Conservation (phyloP, 2,888 invertebrate species). For the Melanchra persicariae region DNA sequence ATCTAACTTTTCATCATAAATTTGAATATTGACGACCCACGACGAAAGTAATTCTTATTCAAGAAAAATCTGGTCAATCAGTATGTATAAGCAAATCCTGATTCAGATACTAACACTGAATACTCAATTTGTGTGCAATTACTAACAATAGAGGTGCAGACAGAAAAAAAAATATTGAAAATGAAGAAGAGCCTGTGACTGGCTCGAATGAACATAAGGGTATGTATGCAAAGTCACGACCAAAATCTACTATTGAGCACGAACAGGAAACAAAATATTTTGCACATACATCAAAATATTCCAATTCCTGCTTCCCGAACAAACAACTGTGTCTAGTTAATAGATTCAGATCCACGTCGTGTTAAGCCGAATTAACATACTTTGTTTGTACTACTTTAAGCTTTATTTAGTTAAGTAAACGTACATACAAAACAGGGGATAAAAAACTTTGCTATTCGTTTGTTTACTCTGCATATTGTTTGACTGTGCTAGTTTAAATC, state of each 20-base stretch:
- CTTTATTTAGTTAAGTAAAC: slow-evolving; percentile 37
- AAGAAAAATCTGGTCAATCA: too few relatives aligned
- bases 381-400: slow-evolving; percentile 44
- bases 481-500: neutral
- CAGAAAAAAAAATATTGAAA: too few relatives aligned
- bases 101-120: too few relatives aligned
- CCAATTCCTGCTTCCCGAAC: neutral
- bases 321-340: slow-evolving; percentile 35
- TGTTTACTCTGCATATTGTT: slow-evolving; percentile 3
- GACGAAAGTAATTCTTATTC: too few relatives aligned
- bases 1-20: too few relatives aligned
- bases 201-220: neutral
- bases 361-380: slow-evolving; percentile 52
- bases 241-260: neutral
- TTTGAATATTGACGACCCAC: too few relatives aligned
- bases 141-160: too few relatives aligned
- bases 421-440: slow-evolving; percentile 4
- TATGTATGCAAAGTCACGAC: neutral
- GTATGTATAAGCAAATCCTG: too few relatives aligned
- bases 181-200: too few relatives aligned
- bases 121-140: too few relatives aligned
- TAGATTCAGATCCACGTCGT: slow-evolving; percentile 49
- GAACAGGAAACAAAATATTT: neutral
- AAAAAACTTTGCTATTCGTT: slow-evolving; percentile 12
- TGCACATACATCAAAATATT: slow-evolving; percentile 1